These are phyloP conservation scores for Brassicogethes aeneus DNA, from an alignment of 2,888 invertebrate species.

Conservation along the genomic window DNA sequence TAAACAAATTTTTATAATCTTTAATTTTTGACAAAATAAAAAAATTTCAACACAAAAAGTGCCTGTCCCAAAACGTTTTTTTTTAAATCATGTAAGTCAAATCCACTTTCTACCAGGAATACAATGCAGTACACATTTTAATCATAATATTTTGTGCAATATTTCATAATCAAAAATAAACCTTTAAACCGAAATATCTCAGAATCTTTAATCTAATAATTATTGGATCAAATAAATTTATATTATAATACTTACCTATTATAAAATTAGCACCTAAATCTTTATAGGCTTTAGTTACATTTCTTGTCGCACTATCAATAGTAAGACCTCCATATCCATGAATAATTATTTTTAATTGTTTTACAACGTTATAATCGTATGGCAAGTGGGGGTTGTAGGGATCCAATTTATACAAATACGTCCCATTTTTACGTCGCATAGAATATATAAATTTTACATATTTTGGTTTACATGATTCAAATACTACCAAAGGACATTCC, in stretches of 20 bases:
- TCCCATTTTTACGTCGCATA: conserved; percentile 16
- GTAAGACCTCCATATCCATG: conserved; percentile 41
- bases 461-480: conserved; percentile 35
- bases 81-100: too few species aligned
- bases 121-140: too few species aligned
- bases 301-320: conserved; percentile 34
- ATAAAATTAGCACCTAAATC: conserved; percentile 32
- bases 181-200: too few species aligned
- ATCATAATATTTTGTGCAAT: too few species aligned
- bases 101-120: too few species aligned
- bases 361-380: conserved; percentile 18
- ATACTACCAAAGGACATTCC: conserved; percentile 31
- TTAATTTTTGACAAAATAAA: too few species aligned
- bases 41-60: too few species aligned
- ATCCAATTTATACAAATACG: conserved; percentile 22
- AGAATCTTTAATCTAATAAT: too few species aligned
- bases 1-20: too few species aligned
- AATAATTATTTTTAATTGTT: conserved; percentile 33
- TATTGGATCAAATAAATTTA: too few species aligned
- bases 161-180: too few species aligned
- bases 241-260: conserved; percentile 28
- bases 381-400: conserved; percentile 31
- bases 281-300: conserved; percentile 31
- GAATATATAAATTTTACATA: conserved; percentile 35
- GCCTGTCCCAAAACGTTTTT: too few species aligned